Evolutionary conservation across 2,113 vertebrate genomes (phyloP).

Genomic region (Nothoprocta perdicaria): DNA sequence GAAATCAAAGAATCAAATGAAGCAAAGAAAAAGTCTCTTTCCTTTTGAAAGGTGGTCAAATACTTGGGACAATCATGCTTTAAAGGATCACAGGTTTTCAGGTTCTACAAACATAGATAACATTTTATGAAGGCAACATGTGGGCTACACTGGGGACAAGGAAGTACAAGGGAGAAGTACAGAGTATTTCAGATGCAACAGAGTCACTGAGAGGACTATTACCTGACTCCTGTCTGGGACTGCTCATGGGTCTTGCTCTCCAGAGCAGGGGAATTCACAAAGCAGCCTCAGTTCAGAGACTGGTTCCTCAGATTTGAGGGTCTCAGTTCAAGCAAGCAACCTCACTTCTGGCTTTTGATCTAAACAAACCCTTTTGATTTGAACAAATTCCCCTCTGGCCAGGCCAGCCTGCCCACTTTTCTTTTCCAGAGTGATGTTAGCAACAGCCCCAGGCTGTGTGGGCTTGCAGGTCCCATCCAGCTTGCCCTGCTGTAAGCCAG

Average conservation of each 20-base stretch:
- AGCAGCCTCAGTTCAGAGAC: neutral
- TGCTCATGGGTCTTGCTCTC: neutral
- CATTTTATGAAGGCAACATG: neutral
- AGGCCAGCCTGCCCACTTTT: neutral
- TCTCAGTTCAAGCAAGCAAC: neutral
- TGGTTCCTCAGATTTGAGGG: neutral
- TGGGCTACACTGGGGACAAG: neutral
- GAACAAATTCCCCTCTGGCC: fast-evolving
- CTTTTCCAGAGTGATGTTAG: neutral
- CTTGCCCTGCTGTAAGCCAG: neutral
- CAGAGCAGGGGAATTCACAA: neutral
- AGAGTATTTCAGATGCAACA: neutral
- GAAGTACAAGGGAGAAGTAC: neutral
- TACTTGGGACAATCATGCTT: neutral
- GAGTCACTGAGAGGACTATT: neutral
- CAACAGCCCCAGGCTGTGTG: neutral
- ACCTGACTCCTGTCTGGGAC: fast-evolving
- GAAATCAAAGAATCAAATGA: neutral
- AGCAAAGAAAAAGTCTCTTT: neutral
- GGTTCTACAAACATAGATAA: neutral
- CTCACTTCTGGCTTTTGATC: neutral
- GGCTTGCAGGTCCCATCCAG: neutral
- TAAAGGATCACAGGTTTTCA: neutral
- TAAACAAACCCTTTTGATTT: neutral
- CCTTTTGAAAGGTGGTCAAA: neutral